Base-by-base conservation (phyloP, 2,113 vertebrate genomes). In the Isichthys henryi region DNA sequence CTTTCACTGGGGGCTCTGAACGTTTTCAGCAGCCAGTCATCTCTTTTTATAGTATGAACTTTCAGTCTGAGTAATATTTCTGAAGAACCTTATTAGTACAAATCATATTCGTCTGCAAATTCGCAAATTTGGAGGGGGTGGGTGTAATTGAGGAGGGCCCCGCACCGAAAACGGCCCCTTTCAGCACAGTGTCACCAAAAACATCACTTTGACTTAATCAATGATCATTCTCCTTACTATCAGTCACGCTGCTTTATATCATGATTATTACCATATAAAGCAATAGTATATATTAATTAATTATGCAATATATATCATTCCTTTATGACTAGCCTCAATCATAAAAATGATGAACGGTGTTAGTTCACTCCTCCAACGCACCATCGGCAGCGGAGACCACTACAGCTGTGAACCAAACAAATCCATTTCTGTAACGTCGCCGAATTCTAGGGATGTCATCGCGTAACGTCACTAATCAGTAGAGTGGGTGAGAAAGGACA, bases 1-100 rank as follows among this genome's bases (percentile, higher is more conserved):
- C 91, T 58, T 91, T 45, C 88, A 91, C 58, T 56, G 90, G 49
- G 70, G 91, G 92, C 91, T 93, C 92, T 92, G 92, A 90, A 91
- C 93, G 92, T 92, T 92, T 91, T 89, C 92, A 94, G 53, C 83
- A 90, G 84, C 89, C 53, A 90, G 39, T 87, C 70, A 49, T 88
- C 50, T 88, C 58, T 90, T 88, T 88, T 45, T 87, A 90, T 88
- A 88, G 80, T 56, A 87, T 89, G 80, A 88, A 80, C 87, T 91
- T 92, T 52, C 91, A 90, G 88, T 85, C 82, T 89, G 70, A 88
- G 49, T 88, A 77, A 92, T 90, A 89, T 90, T 88, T 88, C 35
- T 49, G 35, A 62, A 86, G n/a, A 88, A 86, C 31, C 48, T 88
- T 83, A 43, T 23, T 66, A 85, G 23, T 27, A 91, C 89, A 90